Evolutionary conservation across 92 coral and sea anemone genomes (phyloP).

Genomic region (Hydrozoanthus gracilis): DNA sequence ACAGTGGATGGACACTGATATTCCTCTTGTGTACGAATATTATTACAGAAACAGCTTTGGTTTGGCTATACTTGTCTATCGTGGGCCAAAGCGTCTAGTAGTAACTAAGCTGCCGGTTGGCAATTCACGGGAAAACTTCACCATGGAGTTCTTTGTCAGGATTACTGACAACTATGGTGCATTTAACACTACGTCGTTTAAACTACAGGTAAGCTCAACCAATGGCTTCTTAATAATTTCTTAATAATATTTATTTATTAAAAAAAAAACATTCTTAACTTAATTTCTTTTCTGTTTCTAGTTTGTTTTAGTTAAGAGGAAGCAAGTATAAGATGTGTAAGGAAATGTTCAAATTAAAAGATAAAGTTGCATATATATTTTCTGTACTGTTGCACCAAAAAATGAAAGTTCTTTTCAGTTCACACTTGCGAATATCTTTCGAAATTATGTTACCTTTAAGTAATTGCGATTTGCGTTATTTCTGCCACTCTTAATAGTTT

Average conservation of each 20-base stretch:
- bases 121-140: background rate
- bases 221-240: too few species aligned
- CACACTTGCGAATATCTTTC: too few species aligned
- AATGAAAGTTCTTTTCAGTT: too few species aligned
- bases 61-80: conserved; percentile 9
- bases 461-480: too few species aligned
- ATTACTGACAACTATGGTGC: conserved; percentile 21
- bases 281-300: background rate
- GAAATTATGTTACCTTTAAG: too few species aligned
- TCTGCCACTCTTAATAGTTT: too few species aligned
- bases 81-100: conserved; percentile 22
- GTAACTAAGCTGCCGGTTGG: conserved; percentile 29
- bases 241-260: background rate
- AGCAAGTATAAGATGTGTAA: too few species aligned
- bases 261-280: background rate
- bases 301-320: too few species aligned
- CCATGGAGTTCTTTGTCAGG: background rate
- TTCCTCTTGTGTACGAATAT: conserved; percentile 21
- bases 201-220: conserved; percentile 23
- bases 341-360: too few species aligned
- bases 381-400: too few species aligned
- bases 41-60: conserved; percentile 17
- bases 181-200: background rate
- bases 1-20: conserved; percentile 26
- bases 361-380: too few species aligned